Percentiles rank a stretch among this genome's conserved stretches.
phyloP scores from a whole-genome alignment of 2,113 vertebrate species.

The Cnemophilus loriae region DNA sequence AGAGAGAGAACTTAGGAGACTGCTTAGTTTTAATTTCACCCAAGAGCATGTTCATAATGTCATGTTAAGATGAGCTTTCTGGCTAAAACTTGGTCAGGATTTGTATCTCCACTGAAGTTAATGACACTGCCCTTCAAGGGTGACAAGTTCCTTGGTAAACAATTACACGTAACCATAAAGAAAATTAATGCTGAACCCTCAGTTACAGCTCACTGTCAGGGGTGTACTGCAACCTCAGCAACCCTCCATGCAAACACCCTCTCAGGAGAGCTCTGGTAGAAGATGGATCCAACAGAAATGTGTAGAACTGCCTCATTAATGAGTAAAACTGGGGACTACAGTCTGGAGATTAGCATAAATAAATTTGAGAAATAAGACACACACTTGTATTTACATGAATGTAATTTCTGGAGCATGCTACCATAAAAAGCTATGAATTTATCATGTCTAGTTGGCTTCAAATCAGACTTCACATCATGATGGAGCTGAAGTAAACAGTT shows the following conservation, averaged over 20 bases:
- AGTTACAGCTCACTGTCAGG: background rate
- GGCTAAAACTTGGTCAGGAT: background rate
- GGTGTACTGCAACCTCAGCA: background rate
- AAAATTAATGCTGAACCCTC: background rate
- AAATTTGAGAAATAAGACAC: background rate
- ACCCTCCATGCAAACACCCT: background rate
- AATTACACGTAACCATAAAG: background rate
- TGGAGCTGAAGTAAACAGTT: background rate
- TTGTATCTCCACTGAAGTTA: background rate
- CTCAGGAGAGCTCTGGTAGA: background rate
- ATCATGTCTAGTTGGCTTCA: background rate
- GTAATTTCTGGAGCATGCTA: background rate
- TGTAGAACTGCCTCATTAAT: background rate
- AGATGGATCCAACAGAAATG: background rate
- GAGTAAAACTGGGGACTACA: background rate
- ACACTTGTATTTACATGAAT: background rate
- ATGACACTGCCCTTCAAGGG: slow-evolving; percentile 5
- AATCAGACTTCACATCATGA: background rate
- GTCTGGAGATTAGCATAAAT: background rate
- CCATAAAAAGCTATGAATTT: background rate
- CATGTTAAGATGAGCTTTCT: background rate
- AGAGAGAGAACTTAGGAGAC: accelerated
- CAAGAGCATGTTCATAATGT: background rate
- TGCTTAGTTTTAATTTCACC: background rate
- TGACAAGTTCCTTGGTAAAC: background rate